Conservation (phyloP, 2,113 vertebrate genomes). For the Dolichallabes microphthalmus region DNA sequence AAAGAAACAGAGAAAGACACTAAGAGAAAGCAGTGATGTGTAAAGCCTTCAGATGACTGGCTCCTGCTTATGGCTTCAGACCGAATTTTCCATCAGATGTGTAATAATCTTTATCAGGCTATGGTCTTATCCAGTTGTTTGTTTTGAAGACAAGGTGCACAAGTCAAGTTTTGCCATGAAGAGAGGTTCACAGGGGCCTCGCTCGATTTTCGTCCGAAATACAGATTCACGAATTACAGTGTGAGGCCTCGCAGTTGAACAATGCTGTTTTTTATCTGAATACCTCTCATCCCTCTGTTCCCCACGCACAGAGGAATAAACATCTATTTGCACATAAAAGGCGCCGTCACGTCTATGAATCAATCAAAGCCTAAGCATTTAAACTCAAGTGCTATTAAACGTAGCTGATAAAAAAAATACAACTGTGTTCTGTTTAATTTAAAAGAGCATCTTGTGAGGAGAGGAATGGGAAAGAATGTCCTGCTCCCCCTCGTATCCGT, state of each 20-base stretch:
- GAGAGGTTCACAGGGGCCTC: neutral
- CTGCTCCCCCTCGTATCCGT: neutral
- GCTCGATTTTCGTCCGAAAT: neutral
- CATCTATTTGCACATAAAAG: slow-evolving; percentile 41
- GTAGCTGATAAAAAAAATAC: slow-evolving; percentile 15
- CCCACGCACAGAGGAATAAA: neutral
- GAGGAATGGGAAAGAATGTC: neutral
- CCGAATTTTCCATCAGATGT: neutral
- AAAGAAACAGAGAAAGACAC: neutral
- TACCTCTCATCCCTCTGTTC: slow-evolving; percentile 22
- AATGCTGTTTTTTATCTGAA: slow-evolving; percentile 22
- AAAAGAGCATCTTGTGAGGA: slow-evolving; percentile 17
- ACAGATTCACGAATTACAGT: slow-evolving; percentile 6
- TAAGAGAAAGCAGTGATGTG: slow-evolving; percentile 8
- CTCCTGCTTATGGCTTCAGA: neutral
- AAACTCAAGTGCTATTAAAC: slow-evolving; percentile 35
- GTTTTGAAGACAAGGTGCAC: neutral
- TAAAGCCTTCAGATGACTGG: slow-evolving; percentile 2
- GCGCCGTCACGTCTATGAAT: slow-evolving; percentile 1
- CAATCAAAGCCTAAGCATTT: slow-evolving; percentile 23
- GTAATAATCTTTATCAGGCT: neutral
- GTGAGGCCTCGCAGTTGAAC: neutral
- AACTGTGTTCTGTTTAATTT: neutral
- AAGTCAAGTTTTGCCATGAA: slow-evolving; percentile 9
- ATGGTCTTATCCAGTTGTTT: neutral